Percentiles rank a stretch among this genome's conserved stretches.
These are phyloP conservation scores for Hippocampus mohnikei DNA, from an alignment of 2,113 vertebrate species.

Conservation along the genomic window DNA sequence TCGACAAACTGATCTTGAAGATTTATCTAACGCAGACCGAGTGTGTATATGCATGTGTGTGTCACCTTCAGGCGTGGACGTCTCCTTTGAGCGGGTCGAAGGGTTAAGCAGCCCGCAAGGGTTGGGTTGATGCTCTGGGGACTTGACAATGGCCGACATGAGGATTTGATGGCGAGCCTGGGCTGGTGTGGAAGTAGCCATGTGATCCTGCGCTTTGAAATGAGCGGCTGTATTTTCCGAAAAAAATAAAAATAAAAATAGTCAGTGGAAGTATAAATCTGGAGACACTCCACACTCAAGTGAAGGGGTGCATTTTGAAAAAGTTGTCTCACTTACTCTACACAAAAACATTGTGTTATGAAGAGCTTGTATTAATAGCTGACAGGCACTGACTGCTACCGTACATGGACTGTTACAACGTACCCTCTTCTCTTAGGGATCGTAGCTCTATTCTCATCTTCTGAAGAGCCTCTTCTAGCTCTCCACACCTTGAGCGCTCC, in stretches of 20 bases:
- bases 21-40: not conserved
- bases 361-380: not conserved
- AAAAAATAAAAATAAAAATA: slow-evolving; percentile 15
- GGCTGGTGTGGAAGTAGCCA: slow-evolving; percentile 85
- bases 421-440: slow-evolving; percentile 94
- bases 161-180: slow-evolving; percentile 95
- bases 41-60: not conserved
- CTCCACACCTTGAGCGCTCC: slow-evolving; percentile 90
- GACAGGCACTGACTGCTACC: not conserved
- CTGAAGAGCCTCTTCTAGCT: slow-evolving; percentile 95
- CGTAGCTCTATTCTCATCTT: slow-evolving; percentile 96
- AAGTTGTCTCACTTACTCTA: not conserved
- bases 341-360: not conserved
- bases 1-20: slow-evolving; percentile 1
- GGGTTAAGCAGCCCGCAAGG: slow-evolving; percentile 90
- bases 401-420: not conserved
- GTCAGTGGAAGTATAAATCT: slow-evolving; percentile 1
- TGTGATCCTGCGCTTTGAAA: slow-evolving; percentile 90
- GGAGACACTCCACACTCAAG: not conserved
- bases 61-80: slow-evolving; percentile 89
- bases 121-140: slow-evolving; percentile 94
- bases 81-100: slow-evolving; percentile 88
- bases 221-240: slow-evolving; percentile 79
- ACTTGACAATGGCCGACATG: slow-evolving; percentile 96
- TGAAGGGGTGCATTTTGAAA: not conserved